These are phyloP conservation scores for Macrosoma leucophasiata DNA, from an alignment of 2,888 invertebrate species.

Conservation along the genomic window DNA sequence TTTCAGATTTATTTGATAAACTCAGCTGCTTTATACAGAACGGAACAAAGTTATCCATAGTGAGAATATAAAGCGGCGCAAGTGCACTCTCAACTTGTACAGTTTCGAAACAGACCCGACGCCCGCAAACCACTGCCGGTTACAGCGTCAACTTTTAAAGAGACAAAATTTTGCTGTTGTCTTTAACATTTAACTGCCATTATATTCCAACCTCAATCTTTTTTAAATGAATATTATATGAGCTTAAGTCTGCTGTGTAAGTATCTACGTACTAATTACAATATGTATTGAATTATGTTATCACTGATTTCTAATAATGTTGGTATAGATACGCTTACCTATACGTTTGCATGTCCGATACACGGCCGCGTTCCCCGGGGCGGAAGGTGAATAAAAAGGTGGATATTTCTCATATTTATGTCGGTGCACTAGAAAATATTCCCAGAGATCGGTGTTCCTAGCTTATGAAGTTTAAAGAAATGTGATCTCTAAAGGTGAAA, in stretches of 20 bases:
- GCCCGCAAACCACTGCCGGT: constrained; percentile 52
- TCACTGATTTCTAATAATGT: no score
- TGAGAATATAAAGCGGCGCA: constrained; percentile 43
- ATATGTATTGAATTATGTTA: no score
- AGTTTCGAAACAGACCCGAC: constrained; percentile 39
- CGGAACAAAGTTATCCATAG: constrained; percentile 60
- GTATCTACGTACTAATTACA: no score
- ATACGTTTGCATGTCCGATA: no score
- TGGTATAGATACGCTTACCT: no score
- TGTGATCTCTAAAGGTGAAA: constrained; percentile 46
- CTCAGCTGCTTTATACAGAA: constrained; percentile 30
- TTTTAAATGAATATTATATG: no score
- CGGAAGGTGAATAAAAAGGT: constrained; percentile 64
- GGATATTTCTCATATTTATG: constrained; percentile 74
- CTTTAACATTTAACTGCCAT: no score
- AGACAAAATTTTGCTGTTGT: constrained; percentile 32
- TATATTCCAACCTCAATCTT: no score
- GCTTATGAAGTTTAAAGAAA: constrained; percentile 39
- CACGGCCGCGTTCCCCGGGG: constrained; percentile 20
- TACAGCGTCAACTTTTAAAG: constrained; percentile 54
- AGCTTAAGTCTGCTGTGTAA: no score
- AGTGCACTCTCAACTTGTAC: constrained; percentile 51
- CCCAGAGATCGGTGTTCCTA: constrained; percentile 50
- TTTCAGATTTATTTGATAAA: constrained; percentile 13
- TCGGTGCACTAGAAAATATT: constrained; percentile 71